Percentiles rank a stretch among this genome's conserved stretches.
phyloP scores from a whole-genome alignment of 1,140 invertebrate species.

The Cephus cinctus region DNA sequence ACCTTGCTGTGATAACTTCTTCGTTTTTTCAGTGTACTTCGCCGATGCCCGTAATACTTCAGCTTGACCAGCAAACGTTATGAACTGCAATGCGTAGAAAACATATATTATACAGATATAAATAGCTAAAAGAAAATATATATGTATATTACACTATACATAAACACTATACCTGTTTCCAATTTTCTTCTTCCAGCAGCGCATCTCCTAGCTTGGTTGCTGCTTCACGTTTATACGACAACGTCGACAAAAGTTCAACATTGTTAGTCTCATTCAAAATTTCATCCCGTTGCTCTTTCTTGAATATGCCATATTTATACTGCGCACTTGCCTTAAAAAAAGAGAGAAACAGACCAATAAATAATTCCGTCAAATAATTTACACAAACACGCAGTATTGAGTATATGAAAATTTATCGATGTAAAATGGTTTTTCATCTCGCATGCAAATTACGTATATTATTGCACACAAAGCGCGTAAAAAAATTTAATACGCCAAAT shows the following conservation, averaged over 20 bases:
- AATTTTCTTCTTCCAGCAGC: conserved; percentile 54
- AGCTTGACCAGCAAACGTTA: conserved; percentile 69
- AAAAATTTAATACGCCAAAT: too few species aligned
- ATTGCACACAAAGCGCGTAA: too few species aligned
- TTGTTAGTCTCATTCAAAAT: conserved; percentile 13
- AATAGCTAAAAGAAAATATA: neutral
- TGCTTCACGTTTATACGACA: conserved; percentile 32
- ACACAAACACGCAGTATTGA: conserved; percentile 3
- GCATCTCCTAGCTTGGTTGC: conserved; percentile 59
- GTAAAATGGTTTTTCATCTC: too few species aligned
- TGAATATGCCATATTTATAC: conserved; percentile 24
- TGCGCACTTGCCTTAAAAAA: neutral
- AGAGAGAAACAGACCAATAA: neutral
- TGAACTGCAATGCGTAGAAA: conserved; percentile 69
- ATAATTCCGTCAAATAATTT: neutral
- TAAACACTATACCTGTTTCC: conserved; percentile 48
- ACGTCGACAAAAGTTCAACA: conserved; percentile 2
- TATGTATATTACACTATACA: neutral
- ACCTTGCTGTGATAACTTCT: conserved; percentile 29
- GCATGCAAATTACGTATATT: too few species aligned
- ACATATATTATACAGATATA: too few species aligned
- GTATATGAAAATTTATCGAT: conserved; percentile 7
- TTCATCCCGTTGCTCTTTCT: conserved; percentile 20
- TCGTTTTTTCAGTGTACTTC: conserved; percentile 8
- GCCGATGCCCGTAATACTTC: conserved; percentile 44